A percentile compares a stretch with the other conserved stretches of the same genome.
These are phyloP conservation scores for Eubasilissa regina DNA, from an alignment of 1,140 invertebrate species.

Conservation along the genomic window DNA sequence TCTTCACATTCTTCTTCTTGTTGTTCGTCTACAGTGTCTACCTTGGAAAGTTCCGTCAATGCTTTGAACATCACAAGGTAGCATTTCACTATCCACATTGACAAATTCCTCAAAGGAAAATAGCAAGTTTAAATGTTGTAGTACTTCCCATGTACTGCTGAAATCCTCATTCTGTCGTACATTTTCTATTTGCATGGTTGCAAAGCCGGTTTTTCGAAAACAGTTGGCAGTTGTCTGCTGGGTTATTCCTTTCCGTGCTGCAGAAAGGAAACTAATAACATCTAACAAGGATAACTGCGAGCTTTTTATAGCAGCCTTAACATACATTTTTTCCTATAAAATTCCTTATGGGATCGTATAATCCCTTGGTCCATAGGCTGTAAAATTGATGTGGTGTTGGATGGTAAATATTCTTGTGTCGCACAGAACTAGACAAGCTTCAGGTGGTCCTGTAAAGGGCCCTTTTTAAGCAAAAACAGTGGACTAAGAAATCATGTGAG, in stretches of 20 bases:
- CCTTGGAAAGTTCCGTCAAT: not conserved
- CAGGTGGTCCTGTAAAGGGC: too few relatives aligned
- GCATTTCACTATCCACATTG: not conserved
- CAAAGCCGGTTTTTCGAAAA: not conserved
- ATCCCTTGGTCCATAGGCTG: too few relatives aligned
- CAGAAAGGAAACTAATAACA: not conserved
- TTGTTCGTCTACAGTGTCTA: not conserved
- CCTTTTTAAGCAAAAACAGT: too few relatives aligned
- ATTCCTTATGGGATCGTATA: conserved; percentile 60
- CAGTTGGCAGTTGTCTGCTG: too few relatives aligned
- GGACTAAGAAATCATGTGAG: too few relatives aligned
- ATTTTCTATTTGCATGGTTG: not conserved
- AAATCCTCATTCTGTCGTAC: not conserved
- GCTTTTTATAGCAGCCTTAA: not conserved
- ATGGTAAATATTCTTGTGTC: too few relatives aligned
- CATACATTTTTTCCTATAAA: conserved; percentile 57
- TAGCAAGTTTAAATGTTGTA: too few relatives aligned
- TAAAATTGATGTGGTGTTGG: too few relatives aligned
- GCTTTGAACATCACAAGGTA: not conserved
- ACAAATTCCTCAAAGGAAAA: not conserved
- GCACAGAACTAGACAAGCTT: too few relatives aligned
- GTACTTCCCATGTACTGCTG: not conserved
- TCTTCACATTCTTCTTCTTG: not conserved
- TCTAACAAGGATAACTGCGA: not conserved
- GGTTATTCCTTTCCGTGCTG: not conserved